phyloP scores from a whole-genome alignment of 2,888 invertebrate genomes.

The Lepas anatifera region DNA sequence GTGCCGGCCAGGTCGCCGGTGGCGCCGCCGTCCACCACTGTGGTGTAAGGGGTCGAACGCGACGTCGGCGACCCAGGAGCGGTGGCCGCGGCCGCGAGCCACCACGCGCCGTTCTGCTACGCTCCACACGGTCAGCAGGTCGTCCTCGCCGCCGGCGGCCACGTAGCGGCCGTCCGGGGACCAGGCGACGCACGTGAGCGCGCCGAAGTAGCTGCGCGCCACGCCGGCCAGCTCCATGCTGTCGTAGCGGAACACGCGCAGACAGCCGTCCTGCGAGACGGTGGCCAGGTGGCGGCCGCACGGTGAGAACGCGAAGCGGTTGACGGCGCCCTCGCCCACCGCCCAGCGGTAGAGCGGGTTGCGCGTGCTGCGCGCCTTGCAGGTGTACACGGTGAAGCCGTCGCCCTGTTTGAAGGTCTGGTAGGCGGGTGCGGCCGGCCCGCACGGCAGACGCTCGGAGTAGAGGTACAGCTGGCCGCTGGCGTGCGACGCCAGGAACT shows the following conservation, averaged over 20 bases:
- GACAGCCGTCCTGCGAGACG: conserved; percentile 87
- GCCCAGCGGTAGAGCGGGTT: conserved; percentile 87
- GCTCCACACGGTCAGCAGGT: conserved; percentile 94
- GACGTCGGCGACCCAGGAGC: conserved; percentile 96
- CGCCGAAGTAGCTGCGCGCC: conserved; percentile 95
- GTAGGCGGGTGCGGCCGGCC: conserved; percentile 81
- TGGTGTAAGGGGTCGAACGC: conserved; percentile 82
- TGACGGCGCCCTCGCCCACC: conserved; percentile 74
- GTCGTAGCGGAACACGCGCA: conserved; percentile 92
- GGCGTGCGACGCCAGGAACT: conserved; percentile 87
- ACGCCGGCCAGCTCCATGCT: conserved; percentile 90
- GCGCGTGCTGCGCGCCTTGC: conserved; percentile 88
- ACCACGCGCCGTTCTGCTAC: conserved; percentile 83
- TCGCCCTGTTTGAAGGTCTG: conserved; percentile 91
- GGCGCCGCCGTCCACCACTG: conserved; percentile 45
- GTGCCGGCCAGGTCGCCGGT: conserved; percentile 27
- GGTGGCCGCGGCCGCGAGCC: conserved; percentile 94
- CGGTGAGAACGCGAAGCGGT: conserved; percentile 95
- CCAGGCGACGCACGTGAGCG: conserved; percentile 95
- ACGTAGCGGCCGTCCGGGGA: conserved; percentile 92
- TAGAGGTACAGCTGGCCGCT: conserved; percentile 96
- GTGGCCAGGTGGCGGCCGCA: conserved; percentile 84
- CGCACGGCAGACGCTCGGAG: conserved; percentile 87
- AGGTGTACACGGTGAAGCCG: conserved; percentile 85
- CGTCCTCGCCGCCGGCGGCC: conserved; percentile 96